Conservation (phyloP, 2,113 vertebrate genomes). For the Megalops atlanticus region DNA sequence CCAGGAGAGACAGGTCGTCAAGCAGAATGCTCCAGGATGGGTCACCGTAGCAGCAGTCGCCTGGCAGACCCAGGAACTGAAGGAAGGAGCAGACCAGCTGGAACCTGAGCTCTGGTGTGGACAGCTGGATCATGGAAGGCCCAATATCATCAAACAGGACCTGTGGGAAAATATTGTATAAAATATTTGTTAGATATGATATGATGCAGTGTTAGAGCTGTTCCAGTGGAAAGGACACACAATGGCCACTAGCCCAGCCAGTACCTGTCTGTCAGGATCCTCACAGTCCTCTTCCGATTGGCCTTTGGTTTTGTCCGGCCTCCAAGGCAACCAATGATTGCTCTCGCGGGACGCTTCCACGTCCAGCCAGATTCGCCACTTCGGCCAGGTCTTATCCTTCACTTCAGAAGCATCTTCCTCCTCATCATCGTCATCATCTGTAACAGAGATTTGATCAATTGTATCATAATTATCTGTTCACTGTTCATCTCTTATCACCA, state of each 20-base stretch:
- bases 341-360: slow-evolving; percentile 83
- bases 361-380: slow-evolving; percentile 82
- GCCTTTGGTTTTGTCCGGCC: slow-evolving; percentile 84
- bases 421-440: slow-evolving; percentile 78
- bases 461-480: neutral
- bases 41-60: slow-evolving; percentile 54
- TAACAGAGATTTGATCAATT: neutral
- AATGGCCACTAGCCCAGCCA: neutral
- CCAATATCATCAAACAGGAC: slow-evolving; percentile 94
- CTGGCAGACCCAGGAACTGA: slow-evolving; percentile 86
- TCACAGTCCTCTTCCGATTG: slow-evolving; percentile 92
- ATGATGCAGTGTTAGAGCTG: neutral
- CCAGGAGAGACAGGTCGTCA: slow-evolving; percentile 80
- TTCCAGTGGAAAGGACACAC: neutral
- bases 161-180: slow-evolving; percentile 57
- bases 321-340: slow-evolving; percentile 91
- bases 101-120: slow-evolving; percentile 68
- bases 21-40: slow-evolving; percentile 74
- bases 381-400: slow-evolving; percentile 80
- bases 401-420: slow-evolving; percentile 82
- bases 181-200: neutral
- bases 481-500: neutral
- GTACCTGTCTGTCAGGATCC: slow-evolving; percentile 94
- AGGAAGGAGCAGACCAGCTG: slow-evolving; percentile 79
- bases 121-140: slow-evolving; percentile 81